phyloP scores from a whole-genome alignment of 2,113 vertebrate genomes.

The Rhineura floridana region DNA sequence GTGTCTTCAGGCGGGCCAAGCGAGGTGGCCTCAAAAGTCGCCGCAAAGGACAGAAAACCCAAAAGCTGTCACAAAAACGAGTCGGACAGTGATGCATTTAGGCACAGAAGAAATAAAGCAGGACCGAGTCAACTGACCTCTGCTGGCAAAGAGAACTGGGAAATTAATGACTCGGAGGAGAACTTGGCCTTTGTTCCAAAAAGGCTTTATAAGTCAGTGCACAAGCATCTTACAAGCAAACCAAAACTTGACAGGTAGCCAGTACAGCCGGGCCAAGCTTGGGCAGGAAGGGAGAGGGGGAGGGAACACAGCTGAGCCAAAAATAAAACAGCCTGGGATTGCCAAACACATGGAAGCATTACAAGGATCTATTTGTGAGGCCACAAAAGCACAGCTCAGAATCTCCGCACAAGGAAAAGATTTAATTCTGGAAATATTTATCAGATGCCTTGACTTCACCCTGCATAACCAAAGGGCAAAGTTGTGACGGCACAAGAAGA shows the following conservation, averaged over 20 bases:
- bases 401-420: background rate
- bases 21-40: background rate
- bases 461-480: fast-evolving
- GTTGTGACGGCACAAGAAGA: fast-evolving
- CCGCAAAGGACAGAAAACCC: background rate
- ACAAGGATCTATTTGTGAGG: fast-evolving
- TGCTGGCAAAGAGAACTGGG: background rate
- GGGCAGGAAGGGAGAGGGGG: conserved; percentile 20
- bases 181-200: conserved; percentile 10
- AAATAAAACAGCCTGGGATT: fast-evolving
- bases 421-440: conserved; percentile 33
- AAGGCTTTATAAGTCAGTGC: background rate
- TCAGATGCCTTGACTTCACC: background rate
- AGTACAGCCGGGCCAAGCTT: background rate
- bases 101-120: background rate
- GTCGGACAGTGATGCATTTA: background rate
- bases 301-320: fast-evolving
- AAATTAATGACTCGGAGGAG: background rate
- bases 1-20: background rate
- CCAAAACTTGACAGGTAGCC: conserved; percentile 15
- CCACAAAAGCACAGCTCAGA: fast-evolving
- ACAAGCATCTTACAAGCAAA: background rate
- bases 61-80: conserved; percentile 3
- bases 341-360: background rate
- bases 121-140: background rate